Evolutionary conservation across 2,113 vertebrate species (phyloP).

Genomic region (Oreotrochilus melanogaster): DNA sequence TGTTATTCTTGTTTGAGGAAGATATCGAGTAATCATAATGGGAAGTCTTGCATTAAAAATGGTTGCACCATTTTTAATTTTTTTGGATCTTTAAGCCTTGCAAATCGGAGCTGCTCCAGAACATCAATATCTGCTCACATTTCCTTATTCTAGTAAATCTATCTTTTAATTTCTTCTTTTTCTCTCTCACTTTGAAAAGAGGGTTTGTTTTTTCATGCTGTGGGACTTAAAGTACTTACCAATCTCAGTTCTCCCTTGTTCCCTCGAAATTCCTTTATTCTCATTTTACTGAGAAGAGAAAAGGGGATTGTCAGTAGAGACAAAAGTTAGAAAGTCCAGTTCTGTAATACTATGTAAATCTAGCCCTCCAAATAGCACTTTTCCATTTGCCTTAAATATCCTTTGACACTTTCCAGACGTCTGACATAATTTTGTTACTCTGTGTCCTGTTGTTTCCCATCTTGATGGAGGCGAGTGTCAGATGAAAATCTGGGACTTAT

Average conservation of each 20-base stretch:
- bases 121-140: not conserved
- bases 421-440: not conserved
- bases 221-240: not conserved
- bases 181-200: not conserved
- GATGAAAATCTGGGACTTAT: not conserved
- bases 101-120: not conserved
- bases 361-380: not conserved
- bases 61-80: not conserved
- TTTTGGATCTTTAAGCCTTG: not conserved
- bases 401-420: constrained; percentile 3
- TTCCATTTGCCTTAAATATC: not conserved
- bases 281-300: constrained; percentile 18
- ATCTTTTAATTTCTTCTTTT: not conserved
- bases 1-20: not conserved
- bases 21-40: not conserved
- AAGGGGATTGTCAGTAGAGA: constrained; percentile 6
- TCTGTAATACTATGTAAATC: constrained; percentile 20
- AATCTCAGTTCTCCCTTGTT: not conserved
- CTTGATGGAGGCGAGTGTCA: not conserved
- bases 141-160: not conserved
- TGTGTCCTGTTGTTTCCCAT: not conserved
- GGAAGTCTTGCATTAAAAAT: not conserved
- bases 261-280: constrained; percentile 17
- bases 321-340: constrained; percentile 21
- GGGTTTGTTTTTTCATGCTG: not conserved